Evolutionary conservation across 2,888 invertebrate species (phyloP).

Genomic region (Esperia sulphurella): DNA sequence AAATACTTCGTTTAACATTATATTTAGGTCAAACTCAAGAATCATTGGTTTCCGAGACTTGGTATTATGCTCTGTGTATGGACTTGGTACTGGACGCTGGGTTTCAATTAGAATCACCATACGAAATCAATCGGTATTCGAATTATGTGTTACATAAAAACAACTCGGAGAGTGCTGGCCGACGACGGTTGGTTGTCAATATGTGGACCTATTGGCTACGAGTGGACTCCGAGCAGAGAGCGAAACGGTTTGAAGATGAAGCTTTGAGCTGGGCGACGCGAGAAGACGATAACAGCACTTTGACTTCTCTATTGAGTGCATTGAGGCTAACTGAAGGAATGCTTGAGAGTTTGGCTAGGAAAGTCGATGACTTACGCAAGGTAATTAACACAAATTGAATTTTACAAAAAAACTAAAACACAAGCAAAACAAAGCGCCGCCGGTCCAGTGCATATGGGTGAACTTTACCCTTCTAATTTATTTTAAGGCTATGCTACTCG

Average conservation of each 20-base stretch:
- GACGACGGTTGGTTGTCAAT: conserved; percentile 52
- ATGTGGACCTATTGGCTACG: conserved; percentile 70
- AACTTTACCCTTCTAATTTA: too few relatives aligned
- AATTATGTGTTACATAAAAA: conserved; percentile 43
- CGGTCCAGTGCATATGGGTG: too few relatives aligned
- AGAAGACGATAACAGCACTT: conserved; percentile 42
- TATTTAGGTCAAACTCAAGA: conserved; percentile 33
- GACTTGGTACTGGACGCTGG: conserved; percentile 79
- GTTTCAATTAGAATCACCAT: conserved; percentile 69
- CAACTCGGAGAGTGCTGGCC: conserved; percentile 36
- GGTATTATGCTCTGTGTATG: conserved; percentile 80
- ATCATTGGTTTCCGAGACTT: conserved; percentile 53
- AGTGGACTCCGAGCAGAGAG: conserved; percentile 46
- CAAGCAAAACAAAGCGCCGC: too few relatives aligned
- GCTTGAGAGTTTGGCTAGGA: conserved; percentile 66
- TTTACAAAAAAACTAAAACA: background rate
- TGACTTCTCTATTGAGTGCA: conserved; percentile 50
- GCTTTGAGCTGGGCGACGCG: conserved; percentile 48
- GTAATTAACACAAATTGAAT: conserved; percentile 22
- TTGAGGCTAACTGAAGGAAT: conserved; percentile 66
- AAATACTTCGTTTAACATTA: conserved; percentile 55
- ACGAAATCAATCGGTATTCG: conserved; percentile 62
- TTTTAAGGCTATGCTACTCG: too few relatives aligned
- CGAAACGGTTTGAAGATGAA: conserved; percentile 61
- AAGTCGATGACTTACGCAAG: conserved; percentile 65